Percentiles rank a stretch among this genome's conserved stretches.
These are phyloP conservation scores for Spea multiplicata DNA, from an alignment of 2,113 vertebrate genomes.

Conservation along the genomic window DNA sequence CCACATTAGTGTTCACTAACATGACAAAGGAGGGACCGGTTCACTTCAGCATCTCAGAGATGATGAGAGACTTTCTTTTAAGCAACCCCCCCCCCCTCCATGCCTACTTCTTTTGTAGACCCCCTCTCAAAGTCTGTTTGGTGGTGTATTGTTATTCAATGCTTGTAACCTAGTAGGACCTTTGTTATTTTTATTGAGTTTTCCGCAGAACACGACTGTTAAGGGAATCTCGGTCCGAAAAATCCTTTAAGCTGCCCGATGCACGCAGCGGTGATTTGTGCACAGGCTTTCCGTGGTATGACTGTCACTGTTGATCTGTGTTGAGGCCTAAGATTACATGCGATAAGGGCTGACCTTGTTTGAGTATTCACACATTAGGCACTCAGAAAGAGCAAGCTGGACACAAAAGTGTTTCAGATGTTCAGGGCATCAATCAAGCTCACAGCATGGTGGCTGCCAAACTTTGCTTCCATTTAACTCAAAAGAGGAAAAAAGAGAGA, in stretches of 20 bases:
- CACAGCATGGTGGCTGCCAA: conserved; percentile 77
- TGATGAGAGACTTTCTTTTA: conserved; percentile 50
- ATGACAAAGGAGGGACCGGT: conserved; percentile 47
- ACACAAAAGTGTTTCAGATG: conserved; percentile 84
- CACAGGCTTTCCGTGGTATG: conserved; percentile 62
- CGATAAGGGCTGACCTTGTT: conserved; percentile 81
- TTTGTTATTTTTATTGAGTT: conserved; percentile 58
- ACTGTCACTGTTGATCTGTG: conserved; percentile 78
- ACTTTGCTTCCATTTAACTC: conserved; percentile 70
- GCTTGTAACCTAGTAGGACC: conserved; percentile 63
- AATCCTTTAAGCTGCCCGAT: conserved; percentile 58
- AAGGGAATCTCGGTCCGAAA: conserved; percentile 47
- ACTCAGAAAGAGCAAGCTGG: conserved; percentile 74
- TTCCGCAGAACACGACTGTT: conserved; percentile 49
- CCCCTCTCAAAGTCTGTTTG: conserved; percentile 49
- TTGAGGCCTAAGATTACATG: conserved; percentile 72
- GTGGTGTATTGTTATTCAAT: conserved; percentile 64
- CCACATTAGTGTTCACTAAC: conserved; percentile 59
- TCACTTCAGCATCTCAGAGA: conserved; percentile 49
- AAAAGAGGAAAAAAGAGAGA: conserved; percentile 61
- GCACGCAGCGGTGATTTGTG: conserved; percentile 65
- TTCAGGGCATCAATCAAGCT: conserved; percentile 80
- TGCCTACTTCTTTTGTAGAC: not conserved
- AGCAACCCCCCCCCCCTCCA: conserved; percentile 39
- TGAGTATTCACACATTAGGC: conserved; percentile 76